Evolutionary conservation across 1,140 invertebrate species (phyloP).

Genomic region (Lerema accius): DNA sequence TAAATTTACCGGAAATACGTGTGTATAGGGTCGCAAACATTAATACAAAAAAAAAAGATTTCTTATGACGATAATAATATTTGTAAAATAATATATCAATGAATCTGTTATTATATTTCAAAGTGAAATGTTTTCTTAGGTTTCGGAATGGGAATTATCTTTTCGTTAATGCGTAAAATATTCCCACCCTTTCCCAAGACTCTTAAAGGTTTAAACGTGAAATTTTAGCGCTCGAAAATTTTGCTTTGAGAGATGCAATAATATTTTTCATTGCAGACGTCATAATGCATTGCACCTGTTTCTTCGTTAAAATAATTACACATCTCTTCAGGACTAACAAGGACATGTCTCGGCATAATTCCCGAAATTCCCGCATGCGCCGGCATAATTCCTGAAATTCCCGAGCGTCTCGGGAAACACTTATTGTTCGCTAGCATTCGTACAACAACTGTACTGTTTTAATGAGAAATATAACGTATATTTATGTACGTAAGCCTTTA

Average conservation of each 20-base stretch:
- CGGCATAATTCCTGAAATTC: conserved; percentile 29
- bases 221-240: too few species aligned
- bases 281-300: neutral
- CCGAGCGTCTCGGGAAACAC: conserved; percentile 21
- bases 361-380: conserved; percentile 29
- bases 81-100: too few species aligned
- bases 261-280: neutral
- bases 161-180: too few species aligned
- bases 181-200: too few species aligned
- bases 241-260: neutral
- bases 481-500: neutral
- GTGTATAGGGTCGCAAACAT: too few species aligned
- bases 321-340: conserved; percentile 18
- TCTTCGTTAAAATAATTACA: conserved; percentile 25
- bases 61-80: too few species aligned
- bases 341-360: conserved; percentile 25
- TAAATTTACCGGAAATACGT: too few species aligned
- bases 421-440: conserved; percentile 18
- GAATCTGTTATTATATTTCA: too few species aligned
- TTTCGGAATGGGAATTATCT: too few species aligned
- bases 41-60: too few species aligned
- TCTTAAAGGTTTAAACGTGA: too few species aligned
- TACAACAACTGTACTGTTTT: conserved; percentile 24
- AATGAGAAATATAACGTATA: conserved; percentile 16
- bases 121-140: too few species aligned